Base-by-base conservation (phyloP, 2,113 vertebrate genomes). In the Cyanoderma ruficeps region DNA sequence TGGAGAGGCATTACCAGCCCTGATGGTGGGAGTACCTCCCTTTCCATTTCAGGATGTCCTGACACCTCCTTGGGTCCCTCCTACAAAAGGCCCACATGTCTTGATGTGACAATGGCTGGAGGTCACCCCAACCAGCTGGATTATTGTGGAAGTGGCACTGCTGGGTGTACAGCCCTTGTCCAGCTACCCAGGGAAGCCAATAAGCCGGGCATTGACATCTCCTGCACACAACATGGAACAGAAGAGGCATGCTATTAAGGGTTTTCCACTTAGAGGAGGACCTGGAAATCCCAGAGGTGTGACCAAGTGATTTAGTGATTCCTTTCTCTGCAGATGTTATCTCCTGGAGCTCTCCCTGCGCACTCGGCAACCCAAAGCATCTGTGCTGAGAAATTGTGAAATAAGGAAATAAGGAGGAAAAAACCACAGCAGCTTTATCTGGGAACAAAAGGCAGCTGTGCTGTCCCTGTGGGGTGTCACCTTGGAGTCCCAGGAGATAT, bases 1-100 rank as follows among this genome's bases (percentile, higher is more conserved):
- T 3, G 31, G 67, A 69, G 63, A 76, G 13, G 10, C 25, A 55
- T 13, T 57, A 46, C 9, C 47, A 75, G 35, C 31, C 9, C 13
- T 5, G 39, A 39, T 39, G 2, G 25, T 31, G 44, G 42, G 11
- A 50, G 5, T 2, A 18, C 1, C 1, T 37, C 17, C 13, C 41
- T 68, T 76, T 55, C 14, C 57, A 57, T 64, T 37, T 17, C 25
- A 30, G 3, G 10, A 56, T 42, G 18, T 23, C 41, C 55, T 23
- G 41, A 35, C 5, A 61, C 21, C 25, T 76, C 42, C 41, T 35
- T 0, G 1, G 8, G 17, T 55, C 41, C 9, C n/a, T 83, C 18
- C 25, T 37, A 30, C 20, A 33, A 60, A 60, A 44, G 52, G 8
- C 64, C 8, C 10, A 8, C 28, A 1, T 17, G 24, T 53, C 65